phyloP scores from a whole-genome alignment of 2,113 vertebrate genomes.

The Anhinga anhinga region DNA sequence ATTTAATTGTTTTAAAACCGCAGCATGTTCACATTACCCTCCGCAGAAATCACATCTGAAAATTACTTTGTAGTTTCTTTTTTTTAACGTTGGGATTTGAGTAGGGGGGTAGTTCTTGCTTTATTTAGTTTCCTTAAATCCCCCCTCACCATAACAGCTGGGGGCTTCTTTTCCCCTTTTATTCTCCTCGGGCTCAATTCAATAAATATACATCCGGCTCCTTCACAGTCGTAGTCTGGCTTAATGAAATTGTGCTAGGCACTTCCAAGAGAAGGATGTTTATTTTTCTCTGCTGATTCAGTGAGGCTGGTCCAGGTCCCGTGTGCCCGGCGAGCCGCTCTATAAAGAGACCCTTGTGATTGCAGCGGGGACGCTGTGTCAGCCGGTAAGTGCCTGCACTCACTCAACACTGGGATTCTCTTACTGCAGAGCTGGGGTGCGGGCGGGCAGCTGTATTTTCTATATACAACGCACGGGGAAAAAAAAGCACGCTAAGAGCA shows the following conservation, averaged over 20 bases:
- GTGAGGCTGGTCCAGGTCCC: not conserved
- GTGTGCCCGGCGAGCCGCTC: not conserved
- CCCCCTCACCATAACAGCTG: not conserved
- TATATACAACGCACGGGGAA: fast-evolving
- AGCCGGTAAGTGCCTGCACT: not conserved
- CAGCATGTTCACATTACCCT: not conserved
- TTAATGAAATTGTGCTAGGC: conserved; percentile 34
- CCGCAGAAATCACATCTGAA: not conserved
- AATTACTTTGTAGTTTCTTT: not conserved
- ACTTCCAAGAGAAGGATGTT: conserved; percentile 30
- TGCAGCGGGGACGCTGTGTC: not conserved
- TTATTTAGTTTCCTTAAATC: not conserved
- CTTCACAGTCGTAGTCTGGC: not conserved
- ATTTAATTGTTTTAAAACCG: not conserved
- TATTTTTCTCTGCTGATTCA: conserved; percentile 30
- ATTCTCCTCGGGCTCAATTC: conserved; percentile 1
- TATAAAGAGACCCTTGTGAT: conserved; percentile 34
- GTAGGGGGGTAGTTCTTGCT: not conserved
- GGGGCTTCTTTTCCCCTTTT: not conserved
- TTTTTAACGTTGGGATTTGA: not conserved
- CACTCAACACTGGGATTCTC: not conserved
- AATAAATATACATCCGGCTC: conserved; percentile 30
- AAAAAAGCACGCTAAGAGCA: not conserved
- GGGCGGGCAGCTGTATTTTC: not conserved
- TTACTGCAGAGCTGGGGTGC: fast-evolving